Evolutionary conservation across 2,888 invertebrate genomes (phyloP).

Genomic region (Ernsta delagoae): DNA sequence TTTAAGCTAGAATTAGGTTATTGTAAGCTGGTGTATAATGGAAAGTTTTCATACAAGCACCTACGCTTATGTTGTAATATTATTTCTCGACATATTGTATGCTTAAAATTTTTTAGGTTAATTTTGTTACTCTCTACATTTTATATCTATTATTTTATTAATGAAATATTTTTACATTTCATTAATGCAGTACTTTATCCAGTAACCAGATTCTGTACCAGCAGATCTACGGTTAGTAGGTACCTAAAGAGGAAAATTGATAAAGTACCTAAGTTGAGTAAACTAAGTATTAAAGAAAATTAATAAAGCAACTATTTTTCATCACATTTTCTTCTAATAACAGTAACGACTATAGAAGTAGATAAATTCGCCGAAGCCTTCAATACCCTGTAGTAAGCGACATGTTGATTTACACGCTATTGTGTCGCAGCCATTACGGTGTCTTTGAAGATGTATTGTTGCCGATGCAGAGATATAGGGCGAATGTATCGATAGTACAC

Average conservation of each 20-base stretch:
- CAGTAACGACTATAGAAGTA: slow-evolving; percentile 13
- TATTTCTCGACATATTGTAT: background rate
- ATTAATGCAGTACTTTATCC: no score
- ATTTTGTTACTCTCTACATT: no score
- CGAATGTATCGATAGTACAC: slow-evolving; percentile 16
- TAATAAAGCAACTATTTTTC: no score
- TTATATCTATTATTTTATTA: no score
- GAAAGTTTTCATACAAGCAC: background rate
- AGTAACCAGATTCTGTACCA: no score
- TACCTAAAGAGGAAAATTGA: no score
- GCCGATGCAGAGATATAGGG: slow-evolving; percentile 25
- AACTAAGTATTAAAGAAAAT: no score
- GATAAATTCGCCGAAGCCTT: slow-evolving; percentile 31
- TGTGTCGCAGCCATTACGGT: slow-evolving; percentile 35
- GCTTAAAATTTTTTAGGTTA: background rate
- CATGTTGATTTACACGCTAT: slow-evolving; percentile 35
- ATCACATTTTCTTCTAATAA: background rate
- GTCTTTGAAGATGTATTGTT: slow-evolving; percentile 37
- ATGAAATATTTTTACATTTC: no score
- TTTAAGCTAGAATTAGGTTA: slow-evolving; percentile 10
- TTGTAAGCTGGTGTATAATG: slow-evolving; percentile 6
- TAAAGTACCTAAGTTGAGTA: no score
- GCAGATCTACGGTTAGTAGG: no score
- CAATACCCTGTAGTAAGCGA: slow-evolving; percentile 31
- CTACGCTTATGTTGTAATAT: background rate